These are phyloP conservation scores for Pharmacophagus antenor DNA, from an alignment of 2,888 invertebrate species.

Conservation along the genomic window DNA sequence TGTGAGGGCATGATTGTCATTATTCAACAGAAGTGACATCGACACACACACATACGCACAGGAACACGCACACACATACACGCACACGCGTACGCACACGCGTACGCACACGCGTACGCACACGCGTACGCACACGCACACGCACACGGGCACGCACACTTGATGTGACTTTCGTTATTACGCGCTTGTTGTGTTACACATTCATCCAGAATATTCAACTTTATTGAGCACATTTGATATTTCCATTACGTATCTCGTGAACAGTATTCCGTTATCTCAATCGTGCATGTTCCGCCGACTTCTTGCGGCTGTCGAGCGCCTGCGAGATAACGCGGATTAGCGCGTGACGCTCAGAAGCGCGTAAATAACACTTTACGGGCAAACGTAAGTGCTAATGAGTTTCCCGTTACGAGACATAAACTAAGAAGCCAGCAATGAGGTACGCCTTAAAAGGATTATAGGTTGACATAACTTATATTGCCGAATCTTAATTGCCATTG, in stretches of 20 bases:
- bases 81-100: too few relatives aligned
- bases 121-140: too few relatives aligned
- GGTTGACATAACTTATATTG: conserved; percentile 16
- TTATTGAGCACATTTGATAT: background rate
- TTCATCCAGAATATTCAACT: background rate
- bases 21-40: too few relatives aligned
- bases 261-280: conserved; percentile 2
- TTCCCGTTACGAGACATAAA: conserved; percentile 32
- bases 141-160: too few relatives aligned
- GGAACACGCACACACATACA: too few relatives aligned
- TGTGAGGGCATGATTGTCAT: too few relatives aligned
- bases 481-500: conserved; percentile 7
- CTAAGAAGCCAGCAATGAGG: conserved; percentile 25
- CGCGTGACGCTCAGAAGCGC: conserved; percentile 35
- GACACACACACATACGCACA: too few relatives aligned
- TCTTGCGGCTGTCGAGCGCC: conserved; percentile 36
- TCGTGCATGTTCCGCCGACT: conserved; percentile 24
- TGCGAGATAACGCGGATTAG: conserved; percentile 38
- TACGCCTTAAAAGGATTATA: conserved; percentile 25
- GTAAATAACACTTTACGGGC: conserved; percentile 41
- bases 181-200: too few relatives aligned
- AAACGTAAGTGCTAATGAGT: conserved; percentile 43
- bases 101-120: too few relatives aligned
- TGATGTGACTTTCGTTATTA: too few relatives aligned
- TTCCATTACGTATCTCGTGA: background rate